Base-by-base conservation (phyloP, 2,888 invertebrate species). In the Habrosyne pyritoides region DNA sequence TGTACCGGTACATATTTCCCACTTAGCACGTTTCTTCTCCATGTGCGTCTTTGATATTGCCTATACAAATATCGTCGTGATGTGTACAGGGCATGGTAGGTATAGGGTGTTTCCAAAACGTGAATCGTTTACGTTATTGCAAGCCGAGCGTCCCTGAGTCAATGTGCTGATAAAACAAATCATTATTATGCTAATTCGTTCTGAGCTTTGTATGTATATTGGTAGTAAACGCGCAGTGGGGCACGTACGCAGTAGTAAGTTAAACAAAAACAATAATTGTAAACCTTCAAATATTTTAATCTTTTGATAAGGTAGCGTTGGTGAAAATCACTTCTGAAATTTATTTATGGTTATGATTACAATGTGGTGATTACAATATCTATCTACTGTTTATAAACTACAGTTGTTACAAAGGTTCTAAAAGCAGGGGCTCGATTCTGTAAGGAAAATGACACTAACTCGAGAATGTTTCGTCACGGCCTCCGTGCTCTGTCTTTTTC, bases 131-230 rank as follows among this genome's bases (percentile, higher is more conserved):
- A 69, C 69, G 54, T 59, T 69, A 79, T 67, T 61, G 56, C 52
- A 56, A 24, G 30, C 56, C n/a, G 21, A 50, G 56, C 55, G 53
- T 51, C 54, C 61, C 66, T 83, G 84, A 84, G 65, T 84, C 83
- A 82, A 66, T 63, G 66, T 61, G 56, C 59, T 68, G 71, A 77
- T 76, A 76, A 75, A 75, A 75, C 76, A 79, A 81, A 78, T 79
- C 66, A 73, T 73, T 69, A 72, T 79, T 81, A 84, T 86, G 82
- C 69, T 81, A 83, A 86, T 83, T 79, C 67, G 55, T 63, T 54
- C 57, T 66, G 61, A 74, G 78, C 81, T 86, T 83, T 81, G 83
- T 79, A 74, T 80, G 76, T 75, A 76, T 79, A 77, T 77, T 78
- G 67, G 68, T 64, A 72, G 75, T 63, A 56, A 74, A 82, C 83